Percentiles rank a stretch among this genome's conserved stretches.
Conservation (phyloP, 2,888 invertebrate genomes). For the Agriopis marginaria region DNA sequence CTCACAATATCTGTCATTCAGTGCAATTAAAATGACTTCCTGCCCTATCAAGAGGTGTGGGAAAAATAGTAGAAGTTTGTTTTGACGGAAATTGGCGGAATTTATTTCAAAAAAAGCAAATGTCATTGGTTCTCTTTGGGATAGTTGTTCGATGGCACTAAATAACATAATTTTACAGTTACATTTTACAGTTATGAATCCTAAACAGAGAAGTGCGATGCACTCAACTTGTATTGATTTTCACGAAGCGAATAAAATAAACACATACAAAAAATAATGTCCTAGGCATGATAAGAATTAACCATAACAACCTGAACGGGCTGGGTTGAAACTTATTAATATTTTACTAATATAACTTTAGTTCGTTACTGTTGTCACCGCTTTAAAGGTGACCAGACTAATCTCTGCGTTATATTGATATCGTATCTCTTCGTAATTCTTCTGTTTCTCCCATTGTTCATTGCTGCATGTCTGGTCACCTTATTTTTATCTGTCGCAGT, state of each 20-base stretch:
- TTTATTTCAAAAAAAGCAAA: no score
- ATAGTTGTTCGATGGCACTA: no score
- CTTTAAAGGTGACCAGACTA: slow-evolving; percentile 83
- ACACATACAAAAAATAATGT: slow-evolving; percentile 28
- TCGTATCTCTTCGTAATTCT: slow-evolving; percentile 30
- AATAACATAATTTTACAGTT: neutral
- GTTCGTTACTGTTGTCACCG: slow-evolving; percentile 78
- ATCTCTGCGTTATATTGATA: slow-evolving; percentile 39
- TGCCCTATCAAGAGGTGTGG: no score
- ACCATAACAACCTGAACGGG: slow-evolving; percentile 74
- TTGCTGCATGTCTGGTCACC: slow-evolving; percentile 86
- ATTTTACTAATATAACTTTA: slow-evolving; percentile 59
- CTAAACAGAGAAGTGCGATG: neutral
- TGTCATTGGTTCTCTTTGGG: no score
- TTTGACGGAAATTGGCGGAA: no score
- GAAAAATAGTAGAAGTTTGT: no score
- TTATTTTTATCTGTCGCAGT: slow-evolving; percentile 68
- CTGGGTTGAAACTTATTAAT: slow-evolving; percentile 69
- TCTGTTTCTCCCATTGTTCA: slow-evolving; percentile 54
- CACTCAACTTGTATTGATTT: slow-evolving; percentile 10
- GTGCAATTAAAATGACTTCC: no score
- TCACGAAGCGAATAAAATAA: slow-evolving; percentile 40
- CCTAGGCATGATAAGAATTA: slow-evolving; percentile 70
- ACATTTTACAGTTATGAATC: neutral
- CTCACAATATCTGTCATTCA: no score